A percentile compares a stretch with the other conserved stretches of the same genome.
Evolutionary conservation across 2,113 vertebrate genomes (phyloP).

Genomic region (Myotis yumanensis): DNA sequence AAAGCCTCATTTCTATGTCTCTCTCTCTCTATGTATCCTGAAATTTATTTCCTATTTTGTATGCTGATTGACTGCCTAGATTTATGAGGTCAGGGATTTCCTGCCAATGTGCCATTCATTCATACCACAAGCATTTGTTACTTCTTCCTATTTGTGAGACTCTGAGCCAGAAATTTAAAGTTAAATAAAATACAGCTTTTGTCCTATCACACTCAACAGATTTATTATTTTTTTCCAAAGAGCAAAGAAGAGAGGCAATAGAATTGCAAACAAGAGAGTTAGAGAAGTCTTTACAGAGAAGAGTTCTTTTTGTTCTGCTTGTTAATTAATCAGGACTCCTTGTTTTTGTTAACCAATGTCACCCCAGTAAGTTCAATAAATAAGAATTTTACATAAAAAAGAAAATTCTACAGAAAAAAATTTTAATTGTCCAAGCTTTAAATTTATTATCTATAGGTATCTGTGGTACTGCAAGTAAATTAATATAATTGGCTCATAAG

Average conservation of each 20-base stretch:
- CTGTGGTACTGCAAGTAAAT: not conserved
- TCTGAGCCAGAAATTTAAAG: not conserved
- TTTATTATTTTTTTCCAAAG: not conserved
- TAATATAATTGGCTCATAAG: not conserved
- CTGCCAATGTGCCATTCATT: not conserved
- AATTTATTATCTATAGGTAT: not conserved
- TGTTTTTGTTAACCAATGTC: not conserved
- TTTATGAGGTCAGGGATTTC: not conserved
- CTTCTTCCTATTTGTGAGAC: not conserved
- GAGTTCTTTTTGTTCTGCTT: not conserved
- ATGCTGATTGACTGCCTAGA: not conserved
- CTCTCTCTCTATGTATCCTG: not conserved
- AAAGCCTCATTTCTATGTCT: constrained; percentile 20
- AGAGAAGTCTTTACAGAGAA: not conserved
- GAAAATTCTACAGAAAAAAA: constrained; percentile 7
- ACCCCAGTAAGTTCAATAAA: not conserved
- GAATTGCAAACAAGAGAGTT: not conserved
- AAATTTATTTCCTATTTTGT: constrained; percentile 43
- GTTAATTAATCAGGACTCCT: not conserved
- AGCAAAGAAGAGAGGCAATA: not conserved
- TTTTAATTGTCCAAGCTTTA: not conserved
- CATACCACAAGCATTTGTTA: not conserved
- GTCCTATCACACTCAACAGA: not conserved
- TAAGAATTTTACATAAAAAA: not conserved
- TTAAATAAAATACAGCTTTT: not conserved